Percentiles rank a stretch among this genome's conserved stretches.
Evolutionary conservation across 2,113 vertebrate genomes (phyloP).

Genomic region (Thomomys bottae): DNA sequence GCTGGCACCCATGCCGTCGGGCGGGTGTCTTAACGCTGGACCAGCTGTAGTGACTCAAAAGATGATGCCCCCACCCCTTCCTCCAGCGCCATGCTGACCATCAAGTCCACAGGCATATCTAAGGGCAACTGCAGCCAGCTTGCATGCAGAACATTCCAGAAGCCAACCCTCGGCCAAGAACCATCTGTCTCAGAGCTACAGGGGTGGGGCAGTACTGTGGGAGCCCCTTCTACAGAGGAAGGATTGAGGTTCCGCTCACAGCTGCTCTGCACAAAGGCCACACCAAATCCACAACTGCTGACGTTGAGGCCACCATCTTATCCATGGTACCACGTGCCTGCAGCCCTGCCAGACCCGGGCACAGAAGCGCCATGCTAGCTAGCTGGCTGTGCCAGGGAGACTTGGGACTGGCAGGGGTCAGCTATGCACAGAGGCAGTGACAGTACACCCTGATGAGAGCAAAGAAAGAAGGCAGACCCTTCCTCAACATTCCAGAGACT

Average conservation of each 20-base stretch:
- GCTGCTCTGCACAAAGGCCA: not conserved
- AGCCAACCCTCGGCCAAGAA: rapidly evolving
- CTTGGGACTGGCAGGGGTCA: not conserved
- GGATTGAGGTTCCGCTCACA: not conserved
- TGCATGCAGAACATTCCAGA: not conserved
- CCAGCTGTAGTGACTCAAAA: not conserved
- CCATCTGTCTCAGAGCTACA: not conserved
- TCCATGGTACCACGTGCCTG: not conserved
- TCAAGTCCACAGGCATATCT: not conserved
- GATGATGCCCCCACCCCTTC: not conserved
- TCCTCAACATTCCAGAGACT: rapidly evolving
- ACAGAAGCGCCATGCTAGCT: not conserved
- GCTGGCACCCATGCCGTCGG: rapidly evolving
- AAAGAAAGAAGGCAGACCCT: not conserved
- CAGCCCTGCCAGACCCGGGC: rapidly evolving
- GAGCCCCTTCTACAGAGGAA: not conserved
- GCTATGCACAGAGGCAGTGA: not conserved
- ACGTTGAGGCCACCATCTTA: not conserved
- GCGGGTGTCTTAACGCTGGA: not conserved
- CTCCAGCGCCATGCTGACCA: not conserved
- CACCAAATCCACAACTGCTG: rapidly evolving
- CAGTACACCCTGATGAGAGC: not conserved
- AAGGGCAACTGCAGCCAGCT: not conserved
- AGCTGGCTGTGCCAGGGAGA: no score
- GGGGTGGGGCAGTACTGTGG: rapidly evolving